Base-by-base conservation (phyloP, 2,797 vertebrate genomes). In the Enteromius unitaeniatus region DNA sequence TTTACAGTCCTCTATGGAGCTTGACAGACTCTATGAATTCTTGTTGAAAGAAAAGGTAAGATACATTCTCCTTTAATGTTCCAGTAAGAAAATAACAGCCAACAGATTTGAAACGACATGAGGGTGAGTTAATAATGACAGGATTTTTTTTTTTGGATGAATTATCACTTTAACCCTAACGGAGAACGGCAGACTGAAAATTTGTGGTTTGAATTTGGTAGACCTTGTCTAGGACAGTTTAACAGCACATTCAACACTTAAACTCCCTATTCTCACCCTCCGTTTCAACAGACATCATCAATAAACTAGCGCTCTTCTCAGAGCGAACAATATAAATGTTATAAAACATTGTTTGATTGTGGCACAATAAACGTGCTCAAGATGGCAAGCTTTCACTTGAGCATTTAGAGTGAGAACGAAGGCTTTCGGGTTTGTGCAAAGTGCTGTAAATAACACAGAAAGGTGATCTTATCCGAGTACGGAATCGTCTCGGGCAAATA, bases 251-350 rank as follows among this genome's bases (percentile, higher is more conserved):
- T 53, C 47, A 69, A 68, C 74, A 42, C 58, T 60, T 70, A n/a
- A n/a, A n/a, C n/a, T 58, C 68, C 60, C 53, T 5, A 21, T 78
- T 77, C 45, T 81, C 81, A 28, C 28, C 28, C 55, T 49, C 84
- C 88, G 89, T 84, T 87, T 84, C 89, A 89, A 91, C 87, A 88
- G 89, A 90, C 87, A 87, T 91, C 91, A 93, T 94, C 92, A 91
- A 94, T 94, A 93, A 88, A 73, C 79, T 85, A 86, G 85, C 70
- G 77, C 83, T 86, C 88, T 89, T 88, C 79, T 86, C 88, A 92
- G 89, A 76, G 40, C 89, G 88, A 90, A 93, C 91, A 89, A 91
- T 94, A 91, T 87, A 92, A 93, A 94, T 91, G 92, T 93, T 91
- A 93, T 93, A 84, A 82, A 88, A 70, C 87, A 89, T 84, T 77